Percentiles rank a stretch among this genome's conserved stretches.
Evolutionary conservation across 2,797 vertebrate genomes (phyloP).

Genomic region (Phalloptychus januarius): DNA sequence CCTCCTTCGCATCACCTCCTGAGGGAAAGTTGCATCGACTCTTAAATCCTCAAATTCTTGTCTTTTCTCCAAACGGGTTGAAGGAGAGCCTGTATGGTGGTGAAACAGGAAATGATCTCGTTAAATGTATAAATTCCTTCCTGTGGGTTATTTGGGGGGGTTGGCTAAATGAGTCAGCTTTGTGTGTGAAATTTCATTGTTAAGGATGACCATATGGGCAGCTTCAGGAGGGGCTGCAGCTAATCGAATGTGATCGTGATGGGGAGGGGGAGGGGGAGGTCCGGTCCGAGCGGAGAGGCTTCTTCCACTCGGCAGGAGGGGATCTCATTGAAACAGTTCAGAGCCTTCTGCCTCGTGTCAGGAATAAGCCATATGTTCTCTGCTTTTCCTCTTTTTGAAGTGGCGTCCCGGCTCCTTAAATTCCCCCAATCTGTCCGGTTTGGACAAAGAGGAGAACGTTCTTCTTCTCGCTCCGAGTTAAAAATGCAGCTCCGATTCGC

Average conservation of each 20-base stretch:
- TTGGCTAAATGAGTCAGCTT: slow-evolving; percentile 1
- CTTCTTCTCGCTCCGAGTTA: background rate
- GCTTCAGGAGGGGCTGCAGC: slow-evolving; percentile 2
- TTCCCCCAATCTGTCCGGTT: background rate
- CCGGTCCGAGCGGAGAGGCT: background rate
- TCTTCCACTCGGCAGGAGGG: background rate
- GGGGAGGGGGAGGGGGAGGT: slow-evolving; percentile 3
- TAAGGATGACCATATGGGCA: slow-evolving; percentile 7
- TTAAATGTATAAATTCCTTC: slow-evolving; percentile 11
- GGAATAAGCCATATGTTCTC: slow-evolving; percentile 3
- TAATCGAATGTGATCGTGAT: background rate
- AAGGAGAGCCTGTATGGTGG: background rate
- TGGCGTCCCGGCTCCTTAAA: background rate
- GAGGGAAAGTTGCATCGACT: background rate
- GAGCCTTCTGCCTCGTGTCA: background rate
- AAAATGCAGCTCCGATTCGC: background rate
- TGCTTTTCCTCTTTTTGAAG: background rate
- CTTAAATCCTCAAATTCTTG: background rate
- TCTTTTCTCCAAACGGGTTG: background rate
- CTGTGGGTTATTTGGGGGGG: background rate
- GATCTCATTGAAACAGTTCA: slow-evolving; percentile 1
- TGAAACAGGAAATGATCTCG: background rate
- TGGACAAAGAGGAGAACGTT: background rate
- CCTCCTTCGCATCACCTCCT: background rate
- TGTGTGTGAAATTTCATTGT: slow-evolving; percentile 6